Evolutionary conservation across 2,113 vertebrate species (phyloP), one percentile per base, ranked within the genome.

Genomic region (Gymnorhina tibicen): DNA sequence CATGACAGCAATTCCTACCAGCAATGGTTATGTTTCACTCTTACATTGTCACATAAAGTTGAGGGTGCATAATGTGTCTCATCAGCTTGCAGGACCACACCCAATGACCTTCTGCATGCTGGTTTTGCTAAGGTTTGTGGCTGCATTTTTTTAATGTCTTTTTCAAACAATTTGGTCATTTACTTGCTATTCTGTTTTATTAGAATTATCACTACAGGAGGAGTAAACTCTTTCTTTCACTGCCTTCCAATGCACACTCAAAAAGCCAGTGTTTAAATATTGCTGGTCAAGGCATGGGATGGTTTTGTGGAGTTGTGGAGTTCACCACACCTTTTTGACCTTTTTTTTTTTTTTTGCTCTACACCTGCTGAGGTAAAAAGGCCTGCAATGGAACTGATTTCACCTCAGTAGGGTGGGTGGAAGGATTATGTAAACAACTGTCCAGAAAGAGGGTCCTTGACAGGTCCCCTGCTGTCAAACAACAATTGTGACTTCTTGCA

Each of bases 371-470:
- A 95, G 88, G 37, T 74, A 92, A 95, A 92, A 87, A 74, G 73
- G 55, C 69, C 84, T 89, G 75, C 92, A 95, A 74, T 46, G 58
- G 70, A 94, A 86, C 66, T 47, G 53, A 53, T 94, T 94, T 97
- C 89, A 89, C 68, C 85, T 95, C 96, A 72, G 23, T 73, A 90
- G 18, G 27, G 50, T 82, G 88, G 62, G 86, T 88, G 69, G 67
- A 72, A 93, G 79, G 76, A 97, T 97, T 97, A 97, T 97, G 97
- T 97, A 98, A 98, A 98, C 97, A 98, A 93, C 89, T 96, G 78
- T 88, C 92, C 96, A 94, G 87, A 97, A 97, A 98, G 87, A 96
- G 95, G 69, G 84, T 75, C 85, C 92, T 96, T 97, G 96, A 96
- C 44, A 78, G 95, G 86, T 95, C 93, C 92, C 42, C 3, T 87